Evolutionary conservation across 2,113 vertebrate species (phyloP).

Genomic region (Nestor notabilis): DNA sequence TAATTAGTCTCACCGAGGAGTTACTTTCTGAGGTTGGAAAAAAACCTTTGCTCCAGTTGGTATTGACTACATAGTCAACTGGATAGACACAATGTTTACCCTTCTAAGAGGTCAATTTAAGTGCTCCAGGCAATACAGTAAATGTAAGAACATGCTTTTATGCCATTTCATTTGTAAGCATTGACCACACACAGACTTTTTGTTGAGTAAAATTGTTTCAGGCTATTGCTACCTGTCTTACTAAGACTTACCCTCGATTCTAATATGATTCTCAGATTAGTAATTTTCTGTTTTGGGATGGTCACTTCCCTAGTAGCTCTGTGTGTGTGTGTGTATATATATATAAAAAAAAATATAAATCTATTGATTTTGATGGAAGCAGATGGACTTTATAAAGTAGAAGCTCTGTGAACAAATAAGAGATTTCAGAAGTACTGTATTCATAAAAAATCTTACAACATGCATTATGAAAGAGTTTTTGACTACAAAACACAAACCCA

Average conservation of each 20-base stretch:
- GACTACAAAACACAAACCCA: neutral
- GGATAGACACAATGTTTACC: constrained; percentile 37
- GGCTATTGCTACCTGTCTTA: neutral
- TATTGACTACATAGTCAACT: constrained; percentile 51
- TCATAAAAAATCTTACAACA: neutral
- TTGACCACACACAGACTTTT: neutral
- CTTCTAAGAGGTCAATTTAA: constrained; percentile 53
- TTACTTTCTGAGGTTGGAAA: constrained; percentile 2
- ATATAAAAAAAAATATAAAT: neutral
- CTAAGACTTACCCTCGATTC: neutral
- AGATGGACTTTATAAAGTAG: neutral
- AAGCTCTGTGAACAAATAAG: neutral
- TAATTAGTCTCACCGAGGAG: constrained; percentile 74
- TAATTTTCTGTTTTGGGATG: neutral
- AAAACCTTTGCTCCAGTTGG: neutral
- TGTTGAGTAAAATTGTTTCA: neutral
- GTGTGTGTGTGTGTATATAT: no score
- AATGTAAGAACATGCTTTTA: neutral
- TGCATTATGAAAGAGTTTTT: neutral
- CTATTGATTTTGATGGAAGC: neutral
- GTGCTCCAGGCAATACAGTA: constrained; percentile 14
- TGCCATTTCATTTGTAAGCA: neutral
- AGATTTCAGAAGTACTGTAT: neutral
- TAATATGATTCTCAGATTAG: neutral
- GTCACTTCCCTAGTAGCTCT: neutral